Conservation (phyloP, 92 coral and sea anemone species). For the Phenganax marumi region DNA sequence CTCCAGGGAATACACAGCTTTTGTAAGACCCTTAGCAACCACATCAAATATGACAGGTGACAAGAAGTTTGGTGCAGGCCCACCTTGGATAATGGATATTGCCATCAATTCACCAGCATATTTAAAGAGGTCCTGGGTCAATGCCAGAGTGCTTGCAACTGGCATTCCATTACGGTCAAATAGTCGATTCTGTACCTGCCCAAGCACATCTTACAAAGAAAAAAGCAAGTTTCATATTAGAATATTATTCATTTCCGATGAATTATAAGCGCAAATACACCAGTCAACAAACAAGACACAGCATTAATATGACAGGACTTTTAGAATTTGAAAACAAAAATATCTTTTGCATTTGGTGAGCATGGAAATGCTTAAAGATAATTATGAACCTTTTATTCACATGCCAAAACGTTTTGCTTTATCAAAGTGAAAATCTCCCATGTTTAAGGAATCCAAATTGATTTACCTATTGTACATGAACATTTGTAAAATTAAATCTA, state of each 20-base stretch:
- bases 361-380: too few species aligned
- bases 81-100: neutral
- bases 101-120: slow-evolving; percentile 11
- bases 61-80: slow-evolving; percentile 11
- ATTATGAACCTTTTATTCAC: too few species aligned
- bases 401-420: slow-evolving; percentile 2
- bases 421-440: neutral
- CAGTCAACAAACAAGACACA: slow-evolving; percentile 21
- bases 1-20: slow-evolving; percentile 14
- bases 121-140: slow-evolving; percentile 20
- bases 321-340: neutral
- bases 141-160: slow-evolving; percentile 17
- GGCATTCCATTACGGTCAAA: slow-evolving; percentile 13
- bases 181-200: slow-evolving; percentile 16
- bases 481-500: slow-evolving; percentile 6
- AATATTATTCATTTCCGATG: neutral
- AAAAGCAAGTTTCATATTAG: slow-evolving; percentile 15
- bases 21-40: slow-evolving; percentile 3
- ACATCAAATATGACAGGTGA: slow-evolving; percentile 9
- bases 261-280: neutral
- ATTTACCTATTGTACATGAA: neutral
- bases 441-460: slow-evolving; percentile 13
- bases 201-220: slow-evolving; percentile 13
- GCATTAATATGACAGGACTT: slow-evolving; percentile 15
- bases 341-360: neutral